phyloP scores from a whole-genome alignment of 2,888 invertebrate genomes.

The Heliconius cydno region DNA sequence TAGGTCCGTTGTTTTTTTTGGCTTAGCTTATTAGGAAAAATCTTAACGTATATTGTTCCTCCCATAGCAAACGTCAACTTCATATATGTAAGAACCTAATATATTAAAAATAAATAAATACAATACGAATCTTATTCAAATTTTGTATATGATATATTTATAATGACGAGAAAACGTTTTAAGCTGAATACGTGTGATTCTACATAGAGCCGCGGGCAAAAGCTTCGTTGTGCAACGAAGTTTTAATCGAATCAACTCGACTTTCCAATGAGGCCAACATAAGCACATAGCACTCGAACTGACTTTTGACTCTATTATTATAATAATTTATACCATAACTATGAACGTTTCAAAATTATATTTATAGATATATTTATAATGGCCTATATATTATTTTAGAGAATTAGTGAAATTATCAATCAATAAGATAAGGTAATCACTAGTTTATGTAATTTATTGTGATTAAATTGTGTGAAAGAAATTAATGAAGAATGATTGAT shows the following conservation, averaged over 20 bases:
- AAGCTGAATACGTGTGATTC: slow-evolving; percentile 55
- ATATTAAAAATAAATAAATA: too few relatives aligned
- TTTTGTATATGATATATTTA: neutral
- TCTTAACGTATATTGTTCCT: too few relatives aligned
- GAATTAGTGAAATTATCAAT: neutral
- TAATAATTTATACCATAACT: slow-evolving; percentile 12
- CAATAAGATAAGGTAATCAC: neutral
- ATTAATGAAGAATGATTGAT: neutral
- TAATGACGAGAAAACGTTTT: slow-evolving; percentile 44
- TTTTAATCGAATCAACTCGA: slow-evolving; percentile 69
- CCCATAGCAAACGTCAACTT: too few relatives aligned
- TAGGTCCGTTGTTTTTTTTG: neutral
- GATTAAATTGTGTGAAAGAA: neutral
- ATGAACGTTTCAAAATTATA: slow-evolving; percentile 12
- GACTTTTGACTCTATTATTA: slow-evolving; percentile 33
- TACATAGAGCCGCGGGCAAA: slow-evolving; percentile 57
- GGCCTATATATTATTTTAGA: neutral
- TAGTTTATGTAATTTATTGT: slow-evolving; percentile 1
- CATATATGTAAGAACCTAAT: too few relatives aligned
- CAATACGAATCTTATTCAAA: too few relatives aligned
- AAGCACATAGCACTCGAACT: slow-evolving; percentile 42
- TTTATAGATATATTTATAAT: neutral
- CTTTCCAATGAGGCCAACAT: slow-evolving; percentile 61
- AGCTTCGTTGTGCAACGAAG: slow-evolving; percentile 65
- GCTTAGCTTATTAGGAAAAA: neutral